Conservation (phyloP, 2,888 invertebrate genomes). For the Pharmacophagus antenor region DNA sequence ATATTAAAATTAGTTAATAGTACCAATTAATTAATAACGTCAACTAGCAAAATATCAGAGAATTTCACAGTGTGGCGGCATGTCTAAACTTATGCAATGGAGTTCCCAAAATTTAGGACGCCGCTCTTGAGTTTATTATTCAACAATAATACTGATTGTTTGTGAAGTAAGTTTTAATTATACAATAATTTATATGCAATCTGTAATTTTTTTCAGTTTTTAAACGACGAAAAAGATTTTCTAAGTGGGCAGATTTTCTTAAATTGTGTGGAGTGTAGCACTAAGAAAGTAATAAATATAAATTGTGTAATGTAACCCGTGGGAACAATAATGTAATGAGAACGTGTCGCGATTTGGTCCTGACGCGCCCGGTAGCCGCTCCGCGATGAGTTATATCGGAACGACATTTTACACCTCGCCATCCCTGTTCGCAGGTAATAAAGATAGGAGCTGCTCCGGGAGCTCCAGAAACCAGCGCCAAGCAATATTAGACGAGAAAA, state of each 20-base stretch:
- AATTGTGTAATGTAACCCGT: not conserved
- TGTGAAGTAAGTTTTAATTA: not conserved
- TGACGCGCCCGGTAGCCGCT: slow-evolving; percentile 61
- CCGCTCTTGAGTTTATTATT: not conserved
- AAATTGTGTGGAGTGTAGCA: not conserved
- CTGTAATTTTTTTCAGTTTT: slow-evolving; percentile 22
- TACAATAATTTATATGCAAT: slow-evolving; percentile 6
- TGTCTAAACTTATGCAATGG: slow-evolving; percentile 60
- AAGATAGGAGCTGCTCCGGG: slow-evolving; percentile 83
- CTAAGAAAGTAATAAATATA: not conserved
- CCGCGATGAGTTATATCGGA: slow-evolving; percentile 39
- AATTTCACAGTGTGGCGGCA: slow-evolving; percentile 69
- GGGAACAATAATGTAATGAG: slow-evolving; percentile 34
- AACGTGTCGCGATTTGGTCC: slow-evolving; percentile 56
- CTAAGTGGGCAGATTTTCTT: not conserved
- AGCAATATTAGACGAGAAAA: slow-evolving; percentile 94
- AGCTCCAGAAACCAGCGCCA: slow-evolving; percentile 89
- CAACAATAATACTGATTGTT: not conserved
- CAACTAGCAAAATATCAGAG: slow-evolving; percentile 50
- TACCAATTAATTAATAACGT: slow-evolving; percentile 13
- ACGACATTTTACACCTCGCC: slow-evolving; percentile 60
- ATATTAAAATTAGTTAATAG: slow-evolving; percentile 36
- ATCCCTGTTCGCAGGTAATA: slow-evolving; percentile 80
- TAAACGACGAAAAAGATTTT: slow-evolving; percentile 5
- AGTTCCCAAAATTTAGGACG: not conserved